Base-by-base conservation (phyloP, 2,797 vertebrate genomes). In the Xenopus petersii region DNA sequence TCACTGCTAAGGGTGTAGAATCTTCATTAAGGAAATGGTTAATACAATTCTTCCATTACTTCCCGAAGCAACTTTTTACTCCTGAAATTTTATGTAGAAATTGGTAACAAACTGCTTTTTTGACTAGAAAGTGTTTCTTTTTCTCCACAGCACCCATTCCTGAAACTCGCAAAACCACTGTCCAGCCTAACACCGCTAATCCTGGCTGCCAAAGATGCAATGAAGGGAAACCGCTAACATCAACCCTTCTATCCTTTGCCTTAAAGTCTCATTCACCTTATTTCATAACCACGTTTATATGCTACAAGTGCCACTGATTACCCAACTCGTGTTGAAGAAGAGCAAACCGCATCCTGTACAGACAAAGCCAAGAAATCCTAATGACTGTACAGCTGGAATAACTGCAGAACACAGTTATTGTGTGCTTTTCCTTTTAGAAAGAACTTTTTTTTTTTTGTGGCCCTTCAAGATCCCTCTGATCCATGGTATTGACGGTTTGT, bases 111-210 rank as follows among this genome's bases (percentile, higher is more conserved):
- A 42, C 36, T 6, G 36, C 36, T 9, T 9, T 42, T 42, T 42
- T 42, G 36, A 42, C 36, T 42, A 42, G 8, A 51, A 51, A 11
- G 10, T 51, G 3, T 12, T 17, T 5, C 12, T 47, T 64, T 24
- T 51, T 17, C 56, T 11, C 74, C 81, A 46, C 89, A 99, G 97
- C 97, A 99, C 89, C 95, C 96, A 21, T 99, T 99, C 91, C 89
- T 99, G 92, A 99, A 99, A 90, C 86, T 99, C 91, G 96, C 97
- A 15, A 99, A 99, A 89, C 97, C 97, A 30, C 92, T 99, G 70
- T 98, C 97, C 80, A 99, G 97, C 85, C 93, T 99, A 88, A 99
- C 96, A 5, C 97, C 97, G 60, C 92, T 99, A 85, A 99, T 99
- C 87, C 87, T 99, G 89, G 97, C 97, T 82, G 95, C 97, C 89